Evolutionary conservation across 2,888 invertebrate genomes (phyloP), one percentile per base, ranked within the genome.

Genomic region (Drosophila tanythrix): DNA sequence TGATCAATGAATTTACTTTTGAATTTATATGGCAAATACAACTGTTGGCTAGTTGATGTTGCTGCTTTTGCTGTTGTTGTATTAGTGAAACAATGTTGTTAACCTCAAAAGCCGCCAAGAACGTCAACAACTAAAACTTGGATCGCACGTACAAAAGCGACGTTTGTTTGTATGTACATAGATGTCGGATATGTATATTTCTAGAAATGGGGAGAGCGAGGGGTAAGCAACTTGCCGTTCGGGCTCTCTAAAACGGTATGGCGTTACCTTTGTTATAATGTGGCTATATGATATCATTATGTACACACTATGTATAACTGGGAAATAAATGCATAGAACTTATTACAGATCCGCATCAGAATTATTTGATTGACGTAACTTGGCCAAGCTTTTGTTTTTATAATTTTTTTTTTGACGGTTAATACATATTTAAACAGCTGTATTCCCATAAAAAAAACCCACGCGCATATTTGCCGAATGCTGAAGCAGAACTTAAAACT

Each of bases 81-180:
- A 21, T 61, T 53, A 62, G 61, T 76, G 57, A 70, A 75, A 78
- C 83, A 88, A 89, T 88, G 91, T 82, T 89, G 91, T 91, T 91
- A 90, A 89, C 91, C 91, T 91, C 91, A 90, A 90, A 88, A 90
- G 88, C 90, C 89, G 76, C 88, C 87, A 87, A 88, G 88, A 87
- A 87, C 87, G 82, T 81, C 86, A 84, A 79, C 82, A 83, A 79
- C 78, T 82, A 67, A 75, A 79, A 77, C 82, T 76, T 69, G 75
- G 77, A 80, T 76, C 63, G 73, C 76, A 79, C 76, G 71, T 71
- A 78, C 64, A 52, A 63, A 74, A 66, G 48, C 72, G 48, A 43
- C 43, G 73, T 59, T 33, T n/a, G 2, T 36, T 11, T 55, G 10
- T 38, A 56, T 55, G 18, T 13, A 6, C 18, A 18, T 51, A 18